phyloP scores from a whole-genome alignment of 2,888 invertebrate species.

The Eupithecia subfuscata region DNA sequence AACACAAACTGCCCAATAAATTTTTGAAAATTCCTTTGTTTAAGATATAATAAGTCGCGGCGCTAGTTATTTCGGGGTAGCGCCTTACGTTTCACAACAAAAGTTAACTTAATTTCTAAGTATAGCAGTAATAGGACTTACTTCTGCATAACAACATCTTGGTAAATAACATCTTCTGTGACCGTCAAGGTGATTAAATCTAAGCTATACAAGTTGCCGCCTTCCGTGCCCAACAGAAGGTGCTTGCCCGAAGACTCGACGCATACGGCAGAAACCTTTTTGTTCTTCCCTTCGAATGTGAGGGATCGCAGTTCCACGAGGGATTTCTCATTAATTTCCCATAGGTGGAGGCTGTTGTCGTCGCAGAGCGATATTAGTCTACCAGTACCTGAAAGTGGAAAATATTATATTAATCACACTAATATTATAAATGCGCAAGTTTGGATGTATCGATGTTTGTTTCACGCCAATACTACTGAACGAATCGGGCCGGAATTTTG shows the following conservation, averaged over 20 bases:
- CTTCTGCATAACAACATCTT: constrained; percentile 98
- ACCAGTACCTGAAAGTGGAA: constrained; percentile 84
- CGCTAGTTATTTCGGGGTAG: too few relatives aligned
- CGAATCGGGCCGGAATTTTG: too few relatives aligned
- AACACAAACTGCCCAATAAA: too few relatives aligned
- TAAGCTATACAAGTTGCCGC: constrained; percentile 96
- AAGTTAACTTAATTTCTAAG: too few relatives aligned
- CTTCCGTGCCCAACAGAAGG: constrained; percentile 96
- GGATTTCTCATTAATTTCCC: constrained; percentile 95
- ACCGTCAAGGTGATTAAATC: constrained; percentile 92
- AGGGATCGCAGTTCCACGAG: constrained; percentile 91
- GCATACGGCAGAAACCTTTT: constrained; percentile 95
- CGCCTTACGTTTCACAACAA: too few relatives aligned
- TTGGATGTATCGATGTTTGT: too few relatives aligned
- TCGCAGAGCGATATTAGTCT: constrained; percentile 94
- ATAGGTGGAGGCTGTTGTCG: constrained; percentile 97
- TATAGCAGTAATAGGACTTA: constrained; percentile 74
- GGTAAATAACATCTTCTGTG: constrained; percentile 96
- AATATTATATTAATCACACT: not conserved
- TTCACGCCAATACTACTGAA: too few relatives aligned
- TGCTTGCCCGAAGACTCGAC: constrained; percentile 91
- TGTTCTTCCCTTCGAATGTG: constrained; percentile 94
- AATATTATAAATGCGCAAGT: too few relatives aligned
- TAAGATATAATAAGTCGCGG: too few relatives aligned
- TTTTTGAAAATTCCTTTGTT: too few relatives aligned